Conservation (phyloP, 2,888 invertebrate genomes). For the Seira musarum region DNA sequence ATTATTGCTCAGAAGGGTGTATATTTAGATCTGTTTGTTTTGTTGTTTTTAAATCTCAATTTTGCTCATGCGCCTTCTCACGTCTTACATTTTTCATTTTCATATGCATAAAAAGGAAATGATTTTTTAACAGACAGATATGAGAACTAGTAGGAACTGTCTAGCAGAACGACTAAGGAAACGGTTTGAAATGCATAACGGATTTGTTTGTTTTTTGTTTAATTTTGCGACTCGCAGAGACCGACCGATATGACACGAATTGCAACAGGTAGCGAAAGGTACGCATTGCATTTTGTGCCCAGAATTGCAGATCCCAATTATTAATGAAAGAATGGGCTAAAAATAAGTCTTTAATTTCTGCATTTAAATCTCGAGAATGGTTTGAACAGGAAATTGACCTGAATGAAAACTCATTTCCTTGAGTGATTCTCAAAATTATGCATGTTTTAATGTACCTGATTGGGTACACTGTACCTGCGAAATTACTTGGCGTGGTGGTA, state of each 20-base stretch:
- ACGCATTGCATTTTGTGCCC: not conserved
- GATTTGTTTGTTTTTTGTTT: constrained; percentile 41
- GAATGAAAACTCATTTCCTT: constrained; percentile 57
- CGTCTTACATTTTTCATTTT: too few relatives aligned
- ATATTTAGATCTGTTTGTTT: too few relatives aligned
- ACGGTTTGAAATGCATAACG: constrained; percentile 43
- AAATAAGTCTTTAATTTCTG: not conserved
- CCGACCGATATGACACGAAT: not conserved
- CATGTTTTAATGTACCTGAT: too few relatives aligned
- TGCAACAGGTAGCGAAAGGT: not conserved
- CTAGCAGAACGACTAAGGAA: constrained; percentile 23
- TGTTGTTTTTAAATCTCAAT: too few relatives aligned
- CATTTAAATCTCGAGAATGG: constrained; percentile 14
- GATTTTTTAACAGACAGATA: constrained; percentile 47
- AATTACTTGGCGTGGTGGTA: too few relatives aligned
- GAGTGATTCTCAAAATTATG: not conserved
- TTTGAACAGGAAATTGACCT: constrained; percentile 45
- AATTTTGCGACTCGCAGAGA: not conserved
- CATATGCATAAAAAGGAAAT: constrained; percentile 37
- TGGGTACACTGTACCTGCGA: too few relatives aligned
- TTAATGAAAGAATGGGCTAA: constrained; percentile 1
- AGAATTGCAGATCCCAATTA: too few relatives aligned
- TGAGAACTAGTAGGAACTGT: constrained; percentile 36
- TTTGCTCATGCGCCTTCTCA: too few relatives aligned
- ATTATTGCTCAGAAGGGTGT: too few relatives aligned